Evolutionary conservation across 35 echinoderm and acorn worm species (phyloP), one percentile per base, ranked within the genome.

Genomic region (Apostichopus japonicus): DNA sequence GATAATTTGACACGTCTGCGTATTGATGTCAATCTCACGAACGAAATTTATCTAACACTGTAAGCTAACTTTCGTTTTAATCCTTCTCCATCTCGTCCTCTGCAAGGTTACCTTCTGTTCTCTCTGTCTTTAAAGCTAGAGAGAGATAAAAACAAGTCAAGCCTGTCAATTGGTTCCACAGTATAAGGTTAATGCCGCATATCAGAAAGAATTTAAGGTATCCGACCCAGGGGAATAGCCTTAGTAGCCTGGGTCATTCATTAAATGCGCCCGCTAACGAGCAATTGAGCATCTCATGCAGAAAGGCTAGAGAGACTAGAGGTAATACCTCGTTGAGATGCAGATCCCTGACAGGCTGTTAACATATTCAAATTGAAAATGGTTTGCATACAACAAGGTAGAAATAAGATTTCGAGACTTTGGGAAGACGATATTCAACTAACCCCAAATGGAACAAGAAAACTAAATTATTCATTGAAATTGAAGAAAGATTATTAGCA

Each of bases 311-410:
- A 67, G 11, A 67, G 63, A 67, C 63, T 15, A 44, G 63, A 19
- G 19, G 13, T 67, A 11, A 15, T 67, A 19, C 63, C 63, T 67
- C 19, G 63, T 67, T 10, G 8, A 67, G 63, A 67, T 67, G 11
- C 63, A 10, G 63, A 67, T 67, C 11, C 63, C 63, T 65, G 63
- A 67, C 63, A 67, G 63, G 4, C 63, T 67, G 63, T 67, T 9
- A 67, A 67, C 63, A 67, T 65, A 65, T 67, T 67, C 63, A 67
- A 67, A 67, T 67, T 67, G 63, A 67, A 67, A 67, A 67, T 67
- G 63, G 63, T 67, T 67, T 19, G 62, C 11, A 44, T 44, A 44
- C 33, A 44, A 44, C 33, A 44, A 44, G 33, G 33, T 44, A 44
- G 33, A 44, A 44, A 44, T 44, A 44, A 44, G 33, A 44, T 44